Base-by-base conservation (phyloP, 2,888 invertebrate genomes). In the Cataglyphis cursor region DNA sequence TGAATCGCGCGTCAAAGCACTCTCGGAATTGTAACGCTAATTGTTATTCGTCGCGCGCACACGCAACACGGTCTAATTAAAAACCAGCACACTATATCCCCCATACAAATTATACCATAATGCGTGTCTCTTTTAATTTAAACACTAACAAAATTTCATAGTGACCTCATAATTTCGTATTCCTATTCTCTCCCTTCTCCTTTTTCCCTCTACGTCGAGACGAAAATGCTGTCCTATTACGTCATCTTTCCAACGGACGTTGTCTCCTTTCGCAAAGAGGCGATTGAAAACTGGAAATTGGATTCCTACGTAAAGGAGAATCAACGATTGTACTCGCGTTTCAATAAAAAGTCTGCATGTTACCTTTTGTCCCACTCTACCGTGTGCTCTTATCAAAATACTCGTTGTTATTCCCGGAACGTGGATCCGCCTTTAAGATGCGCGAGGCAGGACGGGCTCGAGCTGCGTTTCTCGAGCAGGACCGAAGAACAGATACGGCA, bases 401-500 rank as follows among this genome's bases (percentile, higher is more conserved):
- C 57, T 59, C 66, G 44, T 21, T 59, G 78, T 18, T 44, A 57
- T 59, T 44, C 35, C 24, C 28, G 66, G 41, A 41, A 65, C 51
- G 54, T 54, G 28, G 54, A 78, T 41, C 8, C 21, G 59, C 59
- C 70, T 59, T 70, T 61, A 80, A 70, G 78, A 54, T 31, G 41
- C 21, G 44, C 57, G 24, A 28, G 6, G 35, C 21, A 6, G 41
- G 31, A 24, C 21, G 21, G 15, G 18, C 28, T 41, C 12, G 44
- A 18, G 38, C 41, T 41, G 21, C 12, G 18, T 44, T 59, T 48
- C 59, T 18, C 51, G 51, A 8, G 31, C 64, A 68, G 15, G 31
- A 78, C 41, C 59, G 21, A 18, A 65, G 82, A 81, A 85, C 89
- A 80, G 86, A 81, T 84, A 82, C 12, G 9, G 84, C 81, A 74